These are phyloP conservation scores for Sebastes taczanowskii DNA, from an alignment of 2,797 vertebrate genomes.

Conservation along the genomic window DNA sequence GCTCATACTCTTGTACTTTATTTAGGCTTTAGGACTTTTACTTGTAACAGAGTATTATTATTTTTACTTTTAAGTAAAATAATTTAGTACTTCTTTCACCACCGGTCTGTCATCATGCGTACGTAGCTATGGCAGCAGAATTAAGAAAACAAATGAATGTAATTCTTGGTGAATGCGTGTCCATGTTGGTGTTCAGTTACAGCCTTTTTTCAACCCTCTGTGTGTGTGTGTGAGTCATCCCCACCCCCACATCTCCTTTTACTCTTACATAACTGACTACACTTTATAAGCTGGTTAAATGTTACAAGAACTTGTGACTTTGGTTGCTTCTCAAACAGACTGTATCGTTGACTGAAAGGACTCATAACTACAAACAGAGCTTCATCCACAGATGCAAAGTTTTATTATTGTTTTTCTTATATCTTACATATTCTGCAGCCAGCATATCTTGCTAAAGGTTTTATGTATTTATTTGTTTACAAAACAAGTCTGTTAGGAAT, in stretches of 20 bases:
- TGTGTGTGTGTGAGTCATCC: background rate
- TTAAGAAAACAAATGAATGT: background rate
- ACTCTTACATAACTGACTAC: background rate
- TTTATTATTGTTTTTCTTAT: background rate
- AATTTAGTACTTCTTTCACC: background rate
- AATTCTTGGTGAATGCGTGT: background rate
- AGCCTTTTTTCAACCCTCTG: background rate
- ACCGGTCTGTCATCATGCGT: background rate
- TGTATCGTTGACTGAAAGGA: background rate
- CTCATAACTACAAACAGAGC: background rate
- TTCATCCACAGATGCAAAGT: background rate
- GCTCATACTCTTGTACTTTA: background rate
- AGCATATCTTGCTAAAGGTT: background rate
- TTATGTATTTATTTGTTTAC: background rate
- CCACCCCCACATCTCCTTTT: background rate
- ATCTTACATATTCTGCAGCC: background rate
- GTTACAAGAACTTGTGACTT: background rate
- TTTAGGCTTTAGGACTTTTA: no score
- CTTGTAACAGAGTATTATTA: background rate
- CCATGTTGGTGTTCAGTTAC: background rate
- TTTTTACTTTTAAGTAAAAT: background rate
- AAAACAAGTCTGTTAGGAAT: background rate
- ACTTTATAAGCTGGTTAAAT: background rate
- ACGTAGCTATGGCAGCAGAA: background rate
- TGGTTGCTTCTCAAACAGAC: background rate